A percentile compares a stretch with the other conserved stretches of the same genome.
Conservation (phyloP, 2,888 invertebrate species). For the Sylvicola cinctus region DNA sequence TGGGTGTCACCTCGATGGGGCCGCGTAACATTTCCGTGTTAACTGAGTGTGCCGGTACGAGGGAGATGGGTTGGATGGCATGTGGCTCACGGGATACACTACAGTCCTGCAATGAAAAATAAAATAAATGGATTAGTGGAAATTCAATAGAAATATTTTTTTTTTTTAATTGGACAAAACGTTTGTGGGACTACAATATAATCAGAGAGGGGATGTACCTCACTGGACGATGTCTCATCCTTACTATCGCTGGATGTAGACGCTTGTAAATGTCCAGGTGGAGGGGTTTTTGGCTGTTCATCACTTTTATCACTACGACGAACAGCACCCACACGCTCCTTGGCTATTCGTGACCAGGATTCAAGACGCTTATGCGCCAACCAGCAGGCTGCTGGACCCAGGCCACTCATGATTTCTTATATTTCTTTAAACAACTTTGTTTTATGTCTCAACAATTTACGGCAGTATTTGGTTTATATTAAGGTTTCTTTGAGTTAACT, state of each 20-base stretch:
- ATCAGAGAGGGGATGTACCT: no score
- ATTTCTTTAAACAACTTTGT: no score
- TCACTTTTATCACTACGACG: constrained; percentile 22
- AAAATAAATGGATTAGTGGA: no score
- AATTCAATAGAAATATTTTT: constrained; percentile 3
- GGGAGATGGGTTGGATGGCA: constrained; percentile 35
- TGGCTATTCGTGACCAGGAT: constrained; percentile 54
- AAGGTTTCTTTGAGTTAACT: constrained; percentile 2
- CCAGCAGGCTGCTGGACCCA: constrained; percentile 57
- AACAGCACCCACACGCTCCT: constrained; percentile 34
- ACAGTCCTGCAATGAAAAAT: constrained; percentile 32
- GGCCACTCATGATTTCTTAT: constrained; percentile 39
- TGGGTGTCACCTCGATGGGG: constrained; percentile 34
- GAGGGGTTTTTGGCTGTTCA: constrained; percentile 3
- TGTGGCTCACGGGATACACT: constrained; percentile 41
- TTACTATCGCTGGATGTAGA: neutral
- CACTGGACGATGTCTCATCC: constrained; percentile 2
- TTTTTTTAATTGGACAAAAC: no score
- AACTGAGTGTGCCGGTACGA: constrained; percentile 21
- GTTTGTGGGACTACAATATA: no score
- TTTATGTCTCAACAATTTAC: no score
- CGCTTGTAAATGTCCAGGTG: constrained; percentile 10
- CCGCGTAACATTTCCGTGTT: constrained; percentile 24
- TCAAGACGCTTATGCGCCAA: constrained; percentile 55
- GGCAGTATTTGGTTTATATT: constrained; percentile 2